A percentile compares a stretch with the other conserved stretches of the same genome.
These are phyloP conservation scores for Syngnathus floridae DNA, from an alignment of 2,113 vertebrate genomes.

Conservation along the genomic window DNA sequence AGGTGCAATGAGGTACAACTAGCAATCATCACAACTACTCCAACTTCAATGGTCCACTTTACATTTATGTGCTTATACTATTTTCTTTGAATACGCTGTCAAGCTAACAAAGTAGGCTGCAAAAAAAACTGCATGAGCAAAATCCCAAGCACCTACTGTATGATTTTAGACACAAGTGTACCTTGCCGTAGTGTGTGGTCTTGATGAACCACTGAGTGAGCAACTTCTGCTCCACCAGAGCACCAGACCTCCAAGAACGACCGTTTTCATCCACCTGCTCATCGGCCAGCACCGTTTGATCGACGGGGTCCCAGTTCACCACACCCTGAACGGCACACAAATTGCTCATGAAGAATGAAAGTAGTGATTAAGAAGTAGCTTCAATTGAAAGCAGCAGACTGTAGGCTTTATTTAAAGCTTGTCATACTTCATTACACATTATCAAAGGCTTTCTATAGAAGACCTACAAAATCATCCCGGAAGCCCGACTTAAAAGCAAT, in stretches of 20 bases:
- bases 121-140: not conserved
- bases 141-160: too few relatives aligned
- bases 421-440: conserved; percentile 36
- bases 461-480: conserved; percentile 15
- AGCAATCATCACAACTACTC: not conserved
- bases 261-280: conserved; percentile 95
- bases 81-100: not conserved
- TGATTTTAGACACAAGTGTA: conserved; percentile 34
- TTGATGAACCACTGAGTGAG: conserved; percentile 97
- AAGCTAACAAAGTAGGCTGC: not conserved
- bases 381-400: conserved; percentile 25
- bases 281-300: conserved; percentile 91
- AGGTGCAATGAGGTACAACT: not conserved
- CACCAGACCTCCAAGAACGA: conserved; percentile 90
- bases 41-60: too few relatives aligned
- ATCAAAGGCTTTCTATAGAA: conserved; percentile 25
- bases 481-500: conserved; percentile 8
- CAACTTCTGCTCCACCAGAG: conserved; percentile 87
- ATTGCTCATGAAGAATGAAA: conserved; percentile 17
- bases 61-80: too few relatives aligned
- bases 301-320: conserved; percentile 97
- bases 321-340: conserved; percentile 71
- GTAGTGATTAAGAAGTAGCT: conserved; percentile 28
- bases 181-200: conserved; percentile 92
- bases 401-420: conserved; percentile 28